Base-by-base conservation (phyloP, 1,140 invertebrate genomes). In the Aphidius ervi region DNA sequence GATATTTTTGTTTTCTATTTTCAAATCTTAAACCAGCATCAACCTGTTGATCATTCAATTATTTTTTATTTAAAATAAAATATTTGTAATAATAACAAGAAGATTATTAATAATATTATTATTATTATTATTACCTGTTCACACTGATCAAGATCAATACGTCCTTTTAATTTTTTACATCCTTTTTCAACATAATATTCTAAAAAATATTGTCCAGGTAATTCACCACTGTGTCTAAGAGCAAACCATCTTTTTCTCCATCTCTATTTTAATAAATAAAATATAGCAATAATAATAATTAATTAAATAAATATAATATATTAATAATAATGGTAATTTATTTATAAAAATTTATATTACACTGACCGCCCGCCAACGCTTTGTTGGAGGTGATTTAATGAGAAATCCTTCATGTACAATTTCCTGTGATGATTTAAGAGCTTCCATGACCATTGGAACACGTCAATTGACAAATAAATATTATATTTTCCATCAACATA, bases 201-300 rank as follows among this genome's bases (percentile, higher is more conserved):
- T 60, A 98, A 82, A 71, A 93, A 89, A 82, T 93, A 97, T 80
- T 96, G 93, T 57, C 91, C 92, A 56, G 94, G 94, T 66, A 96
- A 85, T 72, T 95, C 91, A 63, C 93, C 92, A 58, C 89, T 89
- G 71, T 94, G 91, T 65, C 91, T 86, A 60, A 98, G 82, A 47
- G 93, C 89, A 81, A 97, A 97, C 91, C 92, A 98, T 65, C 94
- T 85, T 76, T 88, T 86, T 73, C 93, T 86, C 95, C 95, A 97
- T 85, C 93, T 89, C 95, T 98, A 76, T 40, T 73, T 68, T 63
- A 63, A 50, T 64, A 64, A 55, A 61, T 47, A 55, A 58, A 20
- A 54, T 59, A 59, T 60, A 62, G 42, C 47, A 52, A 49, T 39
- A n/a, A 6, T 47, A 5, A 16, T 46, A 49, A 46, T 59, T 49